Conservation (phyloP, 2,888 invertebrate species). For the Chymomyza caudatula region DNA sequence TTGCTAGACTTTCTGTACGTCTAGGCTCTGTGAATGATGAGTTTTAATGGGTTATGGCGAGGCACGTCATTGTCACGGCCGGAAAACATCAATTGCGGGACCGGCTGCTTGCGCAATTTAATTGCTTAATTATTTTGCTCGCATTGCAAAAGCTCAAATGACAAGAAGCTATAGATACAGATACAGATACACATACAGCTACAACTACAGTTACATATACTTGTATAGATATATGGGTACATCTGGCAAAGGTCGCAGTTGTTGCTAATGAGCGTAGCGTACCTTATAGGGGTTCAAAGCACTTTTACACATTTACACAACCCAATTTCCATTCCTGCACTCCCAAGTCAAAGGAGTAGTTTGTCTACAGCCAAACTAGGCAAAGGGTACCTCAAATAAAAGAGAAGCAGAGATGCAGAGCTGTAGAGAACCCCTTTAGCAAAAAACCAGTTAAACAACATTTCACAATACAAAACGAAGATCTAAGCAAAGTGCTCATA, state of each 20-base stretch:
- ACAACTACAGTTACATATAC: background rate
- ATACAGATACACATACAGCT: background rate
- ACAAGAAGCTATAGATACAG: background rate
- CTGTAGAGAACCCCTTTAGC: background rate
- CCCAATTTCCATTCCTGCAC: background rate
- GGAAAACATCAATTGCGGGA: conserved; percentile 48
- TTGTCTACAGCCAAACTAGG: background rate
- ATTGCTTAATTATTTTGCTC: conserved; percentile 40
- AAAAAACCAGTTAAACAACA: conserved; percentile 1
- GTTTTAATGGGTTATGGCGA: background rate
- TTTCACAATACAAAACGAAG: background rate
- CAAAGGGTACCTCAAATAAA: background rate
- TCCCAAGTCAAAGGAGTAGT: background rate
- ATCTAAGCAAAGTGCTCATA: conserved; percentile 2
- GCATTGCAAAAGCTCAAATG: background rate
- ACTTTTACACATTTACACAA: background rate
- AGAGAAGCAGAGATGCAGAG: background rate
- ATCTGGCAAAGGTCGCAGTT: background rate
- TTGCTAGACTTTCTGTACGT: background rate
- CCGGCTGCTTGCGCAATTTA: conserved; percentile 53
- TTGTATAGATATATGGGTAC: background rate
- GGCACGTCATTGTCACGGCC: conserved; percentile 15
- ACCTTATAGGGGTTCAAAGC: conserved; percentile 2
- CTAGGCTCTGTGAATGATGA: background rate
- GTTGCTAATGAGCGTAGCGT: background rate